Percentiles rank a stretch among this genome's conserved stretches.
Conservation (phyloP, 2,797 vertebrate species). For the Acropternis orthonyx region DNA sequence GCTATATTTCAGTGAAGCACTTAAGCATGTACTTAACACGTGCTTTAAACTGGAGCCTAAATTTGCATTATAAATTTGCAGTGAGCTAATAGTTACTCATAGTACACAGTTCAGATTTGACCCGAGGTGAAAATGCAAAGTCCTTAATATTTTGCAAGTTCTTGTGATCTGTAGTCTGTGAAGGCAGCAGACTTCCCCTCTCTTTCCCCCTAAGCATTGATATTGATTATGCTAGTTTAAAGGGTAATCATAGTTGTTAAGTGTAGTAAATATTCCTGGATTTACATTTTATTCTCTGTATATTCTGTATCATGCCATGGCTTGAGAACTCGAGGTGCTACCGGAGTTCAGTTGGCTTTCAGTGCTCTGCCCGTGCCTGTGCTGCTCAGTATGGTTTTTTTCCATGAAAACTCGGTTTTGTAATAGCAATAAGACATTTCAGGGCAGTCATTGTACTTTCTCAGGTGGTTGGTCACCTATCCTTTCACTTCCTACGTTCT, state of each 20-base stretch:
- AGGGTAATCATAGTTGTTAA: slow-evolving; percentile 49
- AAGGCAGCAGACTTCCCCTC: slow-evolving; percentile 45
- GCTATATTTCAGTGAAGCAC: slow-evolving; percentile 45
- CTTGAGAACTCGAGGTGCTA: slow-evolving; percentile 19
- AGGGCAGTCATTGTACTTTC: slow-evolving; percentile 54
- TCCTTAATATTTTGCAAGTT: slow-evolving; percentile 32
- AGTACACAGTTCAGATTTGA: slow-evolving; percentile 39
- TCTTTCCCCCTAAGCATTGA: slow-evolving; percentile 27
- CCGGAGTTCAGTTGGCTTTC: slow-evolving; percentile 15
- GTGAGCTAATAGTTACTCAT: slow-evolving; percentile 31
- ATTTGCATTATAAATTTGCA: slow-evolving; percentile 39
- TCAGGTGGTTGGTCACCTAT: slow-evolving; percentile 57
- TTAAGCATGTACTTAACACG: slow-evolving; percentile 49
- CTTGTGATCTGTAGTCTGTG: slow-evolving; percentile 54
- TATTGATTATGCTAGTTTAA: slow-evolving; percentile 59
- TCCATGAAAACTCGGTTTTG: slow-evolving; percentile 43
- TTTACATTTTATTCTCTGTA: slow-evolving; percentile 62
- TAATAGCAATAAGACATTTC: slow-evolving; percentile 70
- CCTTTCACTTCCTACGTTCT: not conserved
- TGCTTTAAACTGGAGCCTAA: slow-evolving; percentile 60
- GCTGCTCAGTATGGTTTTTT: slow-evolving; percentile 40
- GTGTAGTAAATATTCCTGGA: slow-evolving; percentile 61
- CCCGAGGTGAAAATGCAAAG: slow-evolving; percentile 42
- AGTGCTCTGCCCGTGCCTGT: slow-evolving; percentile 51
- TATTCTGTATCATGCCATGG: slow-evolving; percentile 52